These are phyloP conservation scores for Silurus glanis DNA, from an alignment of 2,113 vertebrate genomes.

Conservation along the genomic window DNA sequence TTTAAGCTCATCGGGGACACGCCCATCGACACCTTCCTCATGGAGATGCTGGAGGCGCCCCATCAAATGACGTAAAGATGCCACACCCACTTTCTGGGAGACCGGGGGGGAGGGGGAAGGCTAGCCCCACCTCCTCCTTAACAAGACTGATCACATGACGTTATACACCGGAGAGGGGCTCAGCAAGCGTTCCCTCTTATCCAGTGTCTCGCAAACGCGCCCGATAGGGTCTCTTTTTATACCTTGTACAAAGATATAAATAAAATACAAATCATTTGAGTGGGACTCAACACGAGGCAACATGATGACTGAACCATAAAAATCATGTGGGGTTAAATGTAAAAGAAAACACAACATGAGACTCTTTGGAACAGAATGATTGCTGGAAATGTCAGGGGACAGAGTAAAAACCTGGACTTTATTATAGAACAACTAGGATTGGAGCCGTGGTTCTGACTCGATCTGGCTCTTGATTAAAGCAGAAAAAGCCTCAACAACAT, in stretches of 20 bases:
- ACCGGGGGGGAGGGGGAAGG: slow-evolving; percentile 36
- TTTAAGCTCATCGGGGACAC: slow-evolving; percentile 99
- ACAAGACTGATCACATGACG: slow-evolving; percentile 56
- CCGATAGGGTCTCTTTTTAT: slow-evolving; percentile 61
- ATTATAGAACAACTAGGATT: neutral
- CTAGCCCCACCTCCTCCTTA: neutral
- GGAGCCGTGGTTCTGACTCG: neutral
- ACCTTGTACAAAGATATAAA: slow-evolving; percentile 74
- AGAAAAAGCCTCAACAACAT: neutral
- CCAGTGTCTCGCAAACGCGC: slow-evolving; percentile 14
- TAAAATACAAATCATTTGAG: slow-evolving; percentile 44
- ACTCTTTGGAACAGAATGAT: slow-evolving; percentile 39
- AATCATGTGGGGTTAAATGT: slow-evolving; percentile 24
- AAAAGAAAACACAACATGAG: slow-evolving; percentile 39
- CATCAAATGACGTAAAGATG: slow-evolving; percentile 93
- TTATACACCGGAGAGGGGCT: slow-evolving; percentile 51
- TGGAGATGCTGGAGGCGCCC: slow-evolving; percentile 99
- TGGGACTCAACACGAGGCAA: slow-evolving; percentile 52
- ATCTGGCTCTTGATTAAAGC: neutral
- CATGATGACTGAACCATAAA: slow-evolving; percentile 60
- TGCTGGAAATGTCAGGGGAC: neutral
- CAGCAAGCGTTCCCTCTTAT: slow-evolving; percentile 24
- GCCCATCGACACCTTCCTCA: slow-evolving; percentile 98
- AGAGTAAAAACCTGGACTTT: neutral
- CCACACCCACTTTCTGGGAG: slow-evolving; percentile 32